Percentiles rank a stretch among this genome's conserved stretches.
Evolutionary conservation across 2,888 invertebrate species (phyloP).

Genomic region (Torymus texanus): DNA sequence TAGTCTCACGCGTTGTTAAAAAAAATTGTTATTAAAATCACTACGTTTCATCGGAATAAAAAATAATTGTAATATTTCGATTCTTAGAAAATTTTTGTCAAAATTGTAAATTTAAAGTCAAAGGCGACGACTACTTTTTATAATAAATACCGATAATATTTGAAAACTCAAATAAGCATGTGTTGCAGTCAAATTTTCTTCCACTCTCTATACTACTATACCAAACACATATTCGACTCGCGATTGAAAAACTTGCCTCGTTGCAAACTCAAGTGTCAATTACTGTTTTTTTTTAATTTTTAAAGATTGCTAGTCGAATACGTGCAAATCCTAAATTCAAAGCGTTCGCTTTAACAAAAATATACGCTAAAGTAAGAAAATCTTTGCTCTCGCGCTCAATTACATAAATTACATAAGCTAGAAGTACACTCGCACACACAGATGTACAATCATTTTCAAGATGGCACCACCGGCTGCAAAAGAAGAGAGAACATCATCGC

Average conservation of each 20-base stretch:
- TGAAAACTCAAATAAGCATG: constrained; percentile 17
- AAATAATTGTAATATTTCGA: constrained; percentile 16
- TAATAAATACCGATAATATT: constrained; percentile 42
- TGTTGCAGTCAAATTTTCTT: constrained; percentile 41
- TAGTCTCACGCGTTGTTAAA: not conserved
- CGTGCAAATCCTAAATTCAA: not conserved
- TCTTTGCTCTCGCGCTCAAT: not conserved
- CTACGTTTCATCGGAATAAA: not conserved
- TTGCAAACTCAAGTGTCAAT: not conserved
- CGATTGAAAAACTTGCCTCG: constrained; percentile 18
- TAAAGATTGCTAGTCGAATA: constrained; percentile 5
- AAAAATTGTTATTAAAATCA: constrained; percentile 15
- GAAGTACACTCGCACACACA: not conserved
- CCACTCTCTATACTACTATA: constrained; percentile 14
- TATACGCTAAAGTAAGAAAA: no score
- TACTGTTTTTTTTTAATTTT: no score
- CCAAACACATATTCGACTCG: constrained; percentile 17
- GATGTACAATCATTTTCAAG: not conserved
- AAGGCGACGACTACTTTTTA: constrained; percentile 39
- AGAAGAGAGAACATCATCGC: not conserved
- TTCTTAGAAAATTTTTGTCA: not conserved
- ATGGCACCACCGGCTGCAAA: constrained; percentile 23
- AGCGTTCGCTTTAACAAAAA: not conserved
- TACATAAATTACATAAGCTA: not conserved
- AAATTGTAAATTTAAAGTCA: constrained; percentile 9